phyloP scores from a whole-genome alignment of 1,140 invertebrate genomes.

The Diprion similis region DNA sequence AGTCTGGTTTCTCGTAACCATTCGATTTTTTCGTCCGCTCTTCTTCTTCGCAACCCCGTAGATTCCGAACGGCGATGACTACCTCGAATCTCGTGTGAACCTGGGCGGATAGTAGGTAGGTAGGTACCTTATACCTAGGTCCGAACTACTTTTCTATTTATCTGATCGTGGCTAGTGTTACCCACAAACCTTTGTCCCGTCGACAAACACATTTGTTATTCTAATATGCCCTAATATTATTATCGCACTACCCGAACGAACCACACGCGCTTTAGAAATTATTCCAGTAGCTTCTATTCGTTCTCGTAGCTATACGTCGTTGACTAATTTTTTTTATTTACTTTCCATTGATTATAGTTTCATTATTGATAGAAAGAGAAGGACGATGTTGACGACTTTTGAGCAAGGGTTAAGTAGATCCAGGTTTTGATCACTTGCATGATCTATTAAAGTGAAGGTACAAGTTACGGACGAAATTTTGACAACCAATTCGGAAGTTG shows the following conservation, averaged over 20 bases:
- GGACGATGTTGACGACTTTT: too few relatives aligned
- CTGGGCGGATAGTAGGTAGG: background rate
- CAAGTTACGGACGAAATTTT: too few relatives aligned
- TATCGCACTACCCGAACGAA: background rate
- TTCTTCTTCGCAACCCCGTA: background rate
- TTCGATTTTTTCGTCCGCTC: background rate
- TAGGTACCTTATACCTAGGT: too few relatives aligned
- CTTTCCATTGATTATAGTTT: too few relatives aligned
- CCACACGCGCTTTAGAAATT: background rate
- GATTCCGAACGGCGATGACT: slow-evolving; percentile 2
- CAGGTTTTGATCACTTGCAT: too few relatives aligned
- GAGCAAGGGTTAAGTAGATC: too few relatives aligned
- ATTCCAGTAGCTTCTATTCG: background rate
- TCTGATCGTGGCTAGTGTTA: slow-evolving; percentile 2
- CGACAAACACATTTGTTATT: background rate
- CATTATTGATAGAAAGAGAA: too few relatives aligned
- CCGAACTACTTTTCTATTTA: background rate
- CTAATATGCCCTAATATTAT: background rate
- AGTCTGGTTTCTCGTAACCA: slow-evolving; percentile 27
- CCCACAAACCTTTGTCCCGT: background rate
- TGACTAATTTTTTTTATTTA: too few relatives aligned
- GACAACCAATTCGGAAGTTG: too few relatives aligned
- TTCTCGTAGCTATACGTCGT: too few relatives aligned
- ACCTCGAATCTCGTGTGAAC: background rate
- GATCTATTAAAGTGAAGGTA: too few relatives aligned